A percentile compares a stretch with the other conserved stretches of the same genome.
phyloP scores from a whole-genome alignment of 1,140 invertebrate species.

The Ylistrum balloti region DNA sequence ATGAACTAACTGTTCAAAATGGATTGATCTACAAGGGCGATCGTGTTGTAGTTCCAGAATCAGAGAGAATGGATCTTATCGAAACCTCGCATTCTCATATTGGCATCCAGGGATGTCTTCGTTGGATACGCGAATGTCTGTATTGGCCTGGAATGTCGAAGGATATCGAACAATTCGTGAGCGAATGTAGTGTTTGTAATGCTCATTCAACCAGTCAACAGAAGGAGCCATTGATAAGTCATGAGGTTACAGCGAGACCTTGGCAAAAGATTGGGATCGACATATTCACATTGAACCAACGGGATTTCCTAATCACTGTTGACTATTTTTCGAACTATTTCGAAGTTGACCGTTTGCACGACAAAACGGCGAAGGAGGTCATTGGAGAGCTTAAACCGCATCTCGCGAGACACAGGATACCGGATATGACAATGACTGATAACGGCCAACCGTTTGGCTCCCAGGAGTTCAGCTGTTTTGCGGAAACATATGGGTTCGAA shows the following conservation, averaged over 20 bases:
- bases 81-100: conserved; percentile 47
- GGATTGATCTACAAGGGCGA: conserved; percentile 39
- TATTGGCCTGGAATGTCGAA: conserved; percentile 44
- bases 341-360: conserved; percentile 55
- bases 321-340: conserved; percentile 63
- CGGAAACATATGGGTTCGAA: too few species aligned
- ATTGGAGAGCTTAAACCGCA: conserved; percentile 61
- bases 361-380: conserved; percentile 55
- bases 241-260: background rate
- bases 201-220: too few species aligned
- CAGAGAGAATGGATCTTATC: background rate
- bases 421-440: conserved; percentile 57
- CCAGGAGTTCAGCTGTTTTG: background rate
- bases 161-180: background rate
- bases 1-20: conserved; percentile 42
- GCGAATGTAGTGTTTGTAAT: too few species aligned
- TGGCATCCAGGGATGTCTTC: conserved; percentile 46
- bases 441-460: conserved; percentile 66
- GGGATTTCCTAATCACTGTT: conserved; percentile 57
- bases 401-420: conserved; percentile 66
- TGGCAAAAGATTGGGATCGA: conserved; percentile 58
- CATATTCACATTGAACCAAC: conserved; percentile 57
- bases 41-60: conserved; percentile 21
- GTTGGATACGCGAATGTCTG: conserved; percentile 40
- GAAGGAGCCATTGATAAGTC: background rate